phyloP scores from a whole-genome alignment of 2,113 vertebrate species.

The Fukomys damarensis region DNA sequence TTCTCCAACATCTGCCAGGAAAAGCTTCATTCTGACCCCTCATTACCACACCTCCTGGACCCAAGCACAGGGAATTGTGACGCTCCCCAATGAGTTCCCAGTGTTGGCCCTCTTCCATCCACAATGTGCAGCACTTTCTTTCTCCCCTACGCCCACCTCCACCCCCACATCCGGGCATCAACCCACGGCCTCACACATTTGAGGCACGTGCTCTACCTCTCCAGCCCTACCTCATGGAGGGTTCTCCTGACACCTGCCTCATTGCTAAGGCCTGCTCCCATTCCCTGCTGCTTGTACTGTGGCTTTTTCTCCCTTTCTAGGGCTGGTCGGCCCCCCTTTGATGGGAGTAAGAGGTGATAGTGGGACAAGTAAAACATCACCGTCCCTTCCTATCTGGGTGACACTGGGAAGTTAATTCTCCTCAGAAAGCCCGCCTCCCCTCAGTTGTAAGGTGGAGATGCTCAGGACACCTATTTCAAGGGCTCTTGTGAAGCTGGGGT shows the following conservation, averaged over 20 bases:
- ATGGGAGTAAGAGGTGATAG: background rate
- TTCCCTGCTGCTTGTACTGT: background rate
- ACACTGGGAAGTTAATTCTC: background rate
- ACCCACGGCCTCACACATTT: background rate
- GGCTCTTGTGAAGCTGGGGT: background rate
- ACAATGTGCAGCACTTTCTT: background rate
- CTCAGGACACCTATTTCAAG: background rate
- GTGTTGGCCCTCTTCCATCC: background rate
- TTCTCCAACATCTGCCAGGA: background rate
- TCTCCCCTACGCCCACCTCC: background rate
- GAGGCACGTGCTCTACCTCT: background rate
- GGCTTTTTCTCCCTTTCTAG: background rate
- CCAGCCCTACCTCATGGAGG: too few species aligned
- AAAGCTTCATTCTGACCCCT: background rate
- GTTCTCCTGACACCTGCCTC: background rate
- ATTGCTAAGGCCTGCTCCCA: background rate
- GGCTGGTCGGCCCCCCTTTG: background rate
- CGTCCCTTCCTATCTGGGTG: background rate
- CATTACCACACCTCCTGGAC: background rate
- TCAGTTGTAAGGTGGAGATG: background rate
- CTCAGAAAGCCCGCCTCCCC: background rate
- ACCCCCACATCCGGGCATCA: background rate
- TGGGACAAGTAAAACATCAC: background rate
- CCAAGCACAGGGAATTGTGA: background rate
- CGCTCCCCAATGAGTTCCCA: background rate